Conservation (phyloP, 2,797 vertebrate species). For the Pangasius larnaudii region DNA sequence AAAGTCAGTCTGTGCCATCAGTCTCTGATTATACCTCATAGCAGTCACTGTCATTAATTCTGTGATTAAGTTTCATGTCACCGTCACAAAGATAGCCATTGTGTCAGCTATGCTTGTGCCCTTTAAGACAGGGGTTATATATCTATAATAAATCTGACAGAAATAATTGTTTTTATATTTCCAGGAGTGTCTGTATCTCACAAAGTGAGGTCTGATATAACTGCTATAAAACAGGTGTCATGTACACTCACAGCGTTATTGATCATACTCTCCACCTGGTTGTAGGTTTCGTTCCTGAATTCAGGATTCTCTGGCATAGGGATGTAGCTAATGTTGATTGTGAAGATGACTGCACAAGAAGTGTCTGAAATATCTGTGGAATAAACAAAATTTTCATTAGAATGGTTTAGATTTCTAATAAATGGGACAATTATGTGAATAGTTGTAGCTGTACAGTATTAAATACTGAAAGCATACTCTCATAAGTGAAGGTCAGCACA, state of each 20-base stretch:
- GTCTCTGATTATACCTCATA: no score
- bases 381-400: background rate
- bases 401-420: background rate
- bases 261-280: background rate
- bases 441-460: background rate
- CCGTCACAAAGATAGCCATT: no score
- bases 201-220: background rate
- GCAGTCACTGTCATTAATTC: no score
- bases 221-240: background rate
- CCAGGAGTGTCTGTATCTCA: no score
- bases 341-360: constrained; percentile 25
- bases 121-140: no score
- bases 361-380: constrained; percentile 33
- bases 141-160: no score
- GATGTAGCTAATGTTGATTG: constrained; percentile 15
- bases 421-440: background rate
- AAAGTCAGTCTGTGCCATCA: no score
- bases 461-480: constrained; percentile 12
- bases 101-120: no score
- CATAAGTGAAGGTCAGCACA: background rate
- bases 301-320: constrained; percentile 2
- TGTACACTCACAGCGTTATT: constrained; percentile 13
- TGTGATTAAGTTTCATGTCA: no score
- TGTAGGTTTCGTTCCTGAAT: background rate
- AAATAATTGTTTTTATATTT: no score